Conservation (phyloP, 2,113 vertebrate genomes). For the Phoenicopterus ruber region DNA sequence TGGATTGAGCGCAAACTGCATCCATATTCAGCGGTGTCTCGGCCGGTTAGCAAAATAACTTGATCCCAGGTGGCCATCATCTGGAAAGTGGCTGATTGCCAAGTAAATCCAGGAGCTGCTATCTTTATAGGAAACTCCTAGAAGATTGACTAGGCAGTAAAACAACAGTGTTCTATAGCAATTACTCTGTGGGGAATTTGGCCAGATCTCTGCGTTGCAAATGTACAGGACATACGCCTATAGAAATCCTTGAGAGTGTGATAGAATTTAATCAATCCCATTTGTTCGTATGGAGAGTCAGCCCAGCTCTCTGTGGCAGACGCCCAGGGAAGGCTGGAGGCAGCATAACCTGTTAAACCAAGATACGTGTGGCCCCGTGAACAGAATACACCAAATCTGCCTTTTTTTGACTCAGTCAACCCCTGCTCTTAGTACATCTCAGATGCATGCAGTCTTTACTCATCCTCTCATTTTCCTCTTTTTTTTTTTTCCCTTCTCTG, state of each 20-base stretch:
- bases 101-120: slow-evolving; percentile 31
- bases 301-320: not conserved
- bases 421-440: not conserved
- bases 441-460: not conserved
- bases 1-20: not conserved
- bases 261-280: slow-evolving; percentile 19
- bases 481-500: not conserved
- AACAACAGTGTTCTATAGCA: not conserved
- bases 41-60: not conserved
- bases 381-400: not conserved
- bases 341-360: not conserved
- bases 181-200: not conserved
- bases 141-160: slow-evolving; percentile 3
- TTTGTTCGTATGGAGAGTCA: not conserved
- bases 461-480: not conserved
- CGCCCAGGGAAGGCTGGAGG: not conserved
- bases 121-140: not conserved
- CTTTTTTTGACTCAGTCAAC: not conserved
- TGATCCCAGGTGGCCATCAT: not conserved
- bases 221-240: not conserved
- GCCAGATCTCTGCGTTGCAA: not conserved
- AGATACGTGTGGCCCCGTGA: not conserved
- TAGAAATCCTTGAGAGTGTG: not conserved
- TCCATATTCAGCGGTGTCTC: not conserved
- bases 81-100: not conserved